Base-by-base conservation (phyloP, 1,140 invertebrate genomes). In the Tachypleus tridentatus region DNA sequence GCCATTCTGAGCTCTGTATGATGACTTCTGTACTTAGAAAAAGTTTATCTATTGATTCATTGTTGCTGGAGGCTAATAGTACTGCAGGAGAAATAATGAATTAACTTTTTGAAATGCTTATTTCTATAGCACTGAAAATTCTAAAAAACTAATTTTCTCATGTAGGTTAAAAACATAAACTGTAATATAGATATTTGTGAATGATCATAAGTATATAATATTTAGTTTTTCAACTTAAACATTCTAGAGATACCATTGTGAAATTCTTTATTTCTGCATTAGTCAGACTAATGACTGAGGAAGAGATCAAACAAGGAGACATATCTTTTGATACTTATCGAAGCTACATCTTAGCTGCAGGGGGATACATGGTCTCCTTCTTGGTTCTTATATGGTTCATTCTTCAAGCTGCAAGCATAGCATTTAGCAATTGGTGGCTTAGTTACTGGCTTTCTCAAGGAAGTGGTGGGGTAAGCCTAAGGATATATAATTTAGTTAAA, bases 391-490 rank as follows among this genome's bases (percentile, higher is more conserved):
- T 83, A 0, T 75, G 76, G 47, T 84, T 86, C 66, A 70, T 83
- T 3, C 52, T 85, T 5, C 84, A 83, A 67, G 80, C 85, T 50
- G 80, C 79, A 3, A 78, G 80, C 11, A 78, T 80, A 10, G 75
- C 78, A 29, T 85, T 86, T 64, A 83, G 83, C 65, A 82, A 81
- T 61, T 85, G 84, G 80, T 87, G 85, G 84, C 76, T 88, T 3
- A 82, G 84, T 5, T 73, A 78, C 65, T 88, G 86, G 86, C 77
- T 88, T 49, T 74, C 76, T 29, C 74, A 79, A 70, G 81, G 80
- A n/a, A 74, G 76, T 70, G 76, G 77, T 68, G 77, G 78, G 61
- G 62, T 63, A 54, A 74, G 76, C 49, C 78, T 80, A 69, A 79
- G 74, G 74, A 68, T 61, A 50, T 60, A 57, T 61, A 57, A 60